Evolutionary conservation across 2,797 vertebrate genomes (phyloP), one percentile per base, ranked within the genome.

Genomic region (Hybognathus amarus): DNA sequence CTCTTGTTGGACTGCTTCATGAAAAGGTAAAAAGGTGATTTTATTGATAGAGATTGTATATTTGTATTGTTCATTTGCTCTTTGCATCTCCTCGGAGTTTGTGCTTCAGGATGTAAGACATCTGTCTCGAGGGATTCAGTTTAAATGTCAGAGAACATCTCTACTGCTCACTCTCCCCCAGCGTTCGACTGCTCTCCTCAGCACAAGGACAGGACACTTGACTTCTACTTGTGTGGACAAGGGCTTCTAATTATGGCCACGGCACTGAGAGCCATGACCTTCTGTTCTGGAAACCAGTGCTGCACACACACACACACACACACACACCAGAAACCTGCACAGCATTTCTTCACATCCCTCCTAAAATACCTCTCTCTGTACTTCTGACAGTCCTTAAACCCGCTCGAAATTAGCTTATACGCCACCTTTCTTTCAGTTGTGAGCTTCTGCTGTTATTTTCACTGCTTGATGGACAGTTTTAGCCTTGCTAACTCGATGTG

Each of bases 81-180:
- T 83, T 63, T 67, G 59, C 50, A 8, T n/a, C 63, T 85, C 67
- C 82, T 52, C 50, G 7, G 77, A 82, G 80, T 64, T 71, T 64
- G 74, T 83, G 80, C 82, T 80, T 75, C 36, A 59, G 36, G 83
- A 56, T 86, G 47, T 61, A 75, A 82, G 85, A 88, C 85, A 50
- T n/a, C n/a, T 63, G 59, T 63, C 83, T 50, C 30, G 22, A 30
- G 80, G 75, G 79, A 87, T 42, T 77, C 15, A 36, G 74, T 82
- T 70, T 87, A 86, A 89, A 89, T 85, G 83, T 88, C 88, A 87
- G 71, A 61, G 67, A 69, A 68, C 33, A 45, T 76, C 82, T 84
- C 59, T 24, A 36, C 40, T 84, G 30, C 24, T 20, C 12, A 4
- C 6, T 80, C 63, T 70, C 74, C 52, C 18, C 27, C 12, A 61